Conservation (phyloP, 2,797 vertebrate species). For the Sebastes nivosus region DNA sequence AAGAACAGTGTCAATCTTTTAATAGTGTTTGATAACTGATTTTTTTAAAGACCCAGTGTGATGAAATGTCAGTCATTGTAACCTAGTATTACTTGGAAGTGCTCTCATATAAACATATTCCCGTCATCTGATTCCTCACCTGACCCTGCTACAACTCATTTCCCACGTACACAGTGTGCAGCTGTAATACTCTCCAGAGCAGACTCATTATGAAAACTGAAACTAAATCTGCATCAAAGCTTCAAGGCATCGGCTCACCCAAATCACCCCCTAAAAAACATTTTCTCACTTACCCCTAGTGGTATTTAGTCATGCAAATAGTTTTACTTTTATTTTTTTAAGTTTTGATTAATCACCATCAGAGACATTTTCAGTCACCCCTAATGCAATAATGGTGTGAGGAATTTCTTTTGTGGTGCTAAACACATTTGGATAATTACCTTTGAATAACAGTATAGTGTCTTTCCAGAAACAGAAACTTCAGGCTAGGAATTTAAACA, state of each 20-base stretch:
- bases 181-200: conserved; percentile 39
- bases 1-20: background rate
- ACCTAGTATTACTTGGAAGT: conserved; percentile 41
- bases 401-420: background rate
- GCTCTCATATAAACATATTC: conserved; percentile 35
- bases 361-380: background rate
- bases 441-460: background rate
- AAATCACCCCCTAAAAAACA: background rate
- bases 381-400: background rate
- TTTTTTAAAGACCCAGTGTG: background rate
- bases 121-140: conserved; percentile 42
- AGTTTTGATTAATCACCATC: background rate
- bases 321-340: background rate
- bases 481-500: no score
- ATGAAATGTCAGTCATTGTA: conserved; percentile 19
- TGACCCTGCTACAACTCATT: conserved; percentile 27
- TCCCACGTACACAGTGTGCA: conserved; percentile 44
- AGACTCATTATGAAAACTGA: conserved; percentile 28
- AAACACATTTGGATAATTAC: background rate
- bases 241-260: background rate
- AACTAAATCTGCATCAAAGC: conserved; percentile 51
- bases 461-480: background rate
- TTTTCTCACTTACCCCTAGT: background rate
- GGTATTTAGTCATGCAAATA: conserved; percentile 9
- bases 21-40: background rate